Base-by-base conservation (phyloP, 2,888 invertebrate genomes). In the Lamellibrachia columna region DNA sequence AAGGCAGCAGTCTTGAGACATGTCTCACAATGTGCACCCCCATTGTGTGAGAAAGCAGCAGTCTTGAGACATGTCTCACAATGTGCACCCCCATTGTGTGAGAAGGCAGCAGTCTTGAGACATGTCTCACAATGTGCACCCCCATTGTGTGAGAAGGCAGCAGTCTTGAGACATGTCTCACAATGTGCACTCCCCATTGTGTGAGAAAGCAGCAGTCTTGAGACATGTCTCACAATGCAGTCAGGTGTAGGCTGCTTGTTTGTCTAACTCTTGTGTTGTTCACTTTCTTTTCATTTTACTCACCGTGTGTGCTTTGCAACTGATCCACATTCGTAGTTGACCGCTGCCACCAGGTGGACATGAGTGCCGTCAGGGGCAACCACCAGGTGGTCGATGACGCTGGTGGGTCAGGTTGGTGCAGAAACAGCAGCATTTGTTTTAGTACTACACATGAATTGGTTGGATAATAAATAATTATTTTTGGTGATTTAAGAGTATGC, bases 351-450 rank as follows among this genome's bases (percentile, higher is more conserved):
- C 75, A 75, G n/a, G 75, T 75, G 75, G 75, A 15, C 75, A 15
- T n/a, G 75, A 75, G 22, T 22, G 75, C 75, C 22, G 4, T n/a
- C 75, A 75, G 15, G 2, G 75, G n/a, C 75, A 75, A n/a, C 22
- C 75, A 75, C 75, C 22, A 75, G 75, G 75, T 75, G 75, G 75
- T 22, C 6, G 75, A 75, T 22, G 22, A 75, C 6, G 75, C 75
- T 75, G 75, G 75, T 75, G 75, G 75, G 75, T 75, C 75, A 75
- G 75, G 75, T 75, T n/a, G 75, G 75, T 75, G 75, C 75, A 75
- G 75, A 75, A 75, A 75, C 75, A 11, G 22, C 75, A 75, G 75
- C 75, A 2, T 75, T 75, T 75, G 75, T 75, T 75, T 15, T 4
- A 15, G 22, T 15, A 60, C 15, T 60, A 75, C 3, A 75, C 75